A percentile compares a stretch with the other conserved stretches of the same genome.
Conservation (phyloP, 2,797 vertebrate species). For the Lacerta viridis region DNA sequence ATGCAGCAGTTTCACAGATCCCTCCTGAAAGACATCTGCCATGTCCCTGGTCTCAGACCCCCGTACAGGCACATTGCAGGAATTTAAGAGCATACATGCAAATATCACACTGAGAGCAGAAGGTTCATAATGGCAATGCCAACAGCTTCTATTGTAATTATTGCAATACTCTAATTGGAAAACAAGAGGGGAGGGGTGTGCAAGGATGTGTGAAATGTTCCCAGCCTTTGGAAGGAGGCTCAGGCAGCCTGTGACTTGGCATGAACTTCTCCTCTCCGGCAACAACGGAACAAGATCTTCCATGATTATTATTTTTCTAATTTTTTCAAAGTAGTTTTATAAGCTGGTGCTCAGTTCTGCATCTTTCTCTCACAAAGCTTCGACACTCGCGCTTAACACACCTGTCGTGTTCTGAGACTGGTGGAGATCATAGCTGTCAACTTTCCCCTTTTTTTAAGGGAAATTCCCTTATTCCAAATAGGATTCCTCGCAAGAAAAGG, state of each 20-base stretch:
- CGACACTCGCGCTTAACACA: background rate
- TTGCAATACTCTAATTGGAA: background rate
- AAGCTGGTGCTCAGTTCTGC: constrained; percentile 15
- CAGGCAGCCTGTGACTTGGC: background rate
- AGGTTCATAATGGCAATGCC: constrained; percentile 21
- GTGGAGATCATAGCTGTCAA: background rate
- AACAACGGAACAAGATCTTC: constrained; percentile 59
- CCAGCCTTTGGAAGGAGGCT: constrained; percentile 27
- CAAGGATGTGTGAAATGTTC: background rate
- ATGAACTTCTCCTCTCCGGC: constrained; percentile 45
- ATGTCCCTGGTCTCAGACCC: background rate
- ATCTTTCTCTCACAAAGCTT: background rate
- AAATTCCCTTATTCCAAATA: no score
- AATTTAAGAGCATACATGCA: background rate
- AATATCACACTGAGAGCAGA: background rate
- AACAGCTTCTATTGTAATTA: background rate
- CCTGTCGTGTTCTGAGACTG: fast-evolving
- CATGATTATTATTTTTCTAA: background rate
- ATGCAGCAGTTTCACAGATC: background rate
- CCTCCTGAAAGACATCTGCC: background rate
- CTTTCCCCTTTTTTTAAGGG: no score
- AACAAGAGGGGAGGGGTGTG: background rate
- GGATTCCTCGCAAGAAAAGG: no score
- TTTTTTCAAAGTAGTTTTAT: constrained; percentile 7
- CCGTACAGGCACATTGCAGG: no score